Evolutionary conservation across 2,797 vertebrate genomes (phyloP).

Genomic region (Sebastes vulpes): DNA sequence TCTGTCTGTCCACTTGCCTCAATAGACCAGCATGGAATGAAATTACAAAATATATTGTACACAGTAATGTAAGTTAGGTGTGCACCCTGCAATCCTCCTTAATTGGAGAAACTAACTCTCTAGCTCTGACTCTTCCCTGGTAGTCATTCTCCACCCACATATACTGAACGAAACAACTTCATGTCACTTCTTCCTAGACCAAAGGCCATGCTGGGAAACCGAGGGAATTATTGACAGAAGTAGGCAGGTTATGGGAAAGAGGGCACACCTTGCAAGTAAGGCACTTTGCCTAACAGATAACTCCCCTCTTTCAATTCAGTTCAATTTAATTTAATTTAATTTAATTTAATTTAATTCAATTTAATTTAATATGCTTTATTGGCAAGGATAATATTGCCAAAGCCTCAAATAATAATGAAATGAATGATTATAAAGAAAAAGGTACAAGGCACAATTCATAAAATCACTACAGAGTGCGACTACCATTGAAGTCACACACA

Average conservation of each 20-base stretch:
- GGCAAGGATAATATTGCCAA: no score
- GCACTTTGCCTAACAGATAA: background rate
- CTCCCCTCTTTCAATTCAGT: background rate
- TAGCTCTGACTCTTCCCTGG: background rate
- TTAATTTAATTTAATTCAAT: no score
- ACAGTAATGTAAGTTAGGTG: background rate
- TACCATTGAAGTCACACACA: background rate
- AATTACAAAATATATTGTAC: background rate
- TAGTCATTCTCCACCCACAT: background rate
- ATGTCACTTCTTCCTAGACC: background rate
- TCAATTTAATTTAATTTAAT: no score
- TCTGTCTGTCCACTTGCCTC: background rate
- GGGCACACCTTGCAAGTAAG: background rate
- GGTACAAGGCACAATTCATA: no score
- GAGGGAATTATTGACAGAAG: slow-evolving; percentile 21
- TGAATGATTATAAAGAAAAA: no score
- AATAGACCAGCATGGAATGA: background rate
- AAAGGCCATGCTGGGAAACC: slow-evolving; percentile 3
- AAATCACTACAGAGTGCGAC: background rate
- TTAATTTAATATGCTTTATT: no score
- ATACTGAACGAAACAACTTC: background rate
- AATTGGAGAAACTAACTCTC: background rate
- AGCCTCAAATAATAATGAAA: no score
- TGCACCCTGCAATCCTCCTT: background rate
- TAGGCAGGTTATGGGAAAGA: background rate